These are phyloP conservation scores for Trissolcus brochymenae DNA, from an alignment of 2,888 invertebrate species.

Conservation along the genomic window DNA sequence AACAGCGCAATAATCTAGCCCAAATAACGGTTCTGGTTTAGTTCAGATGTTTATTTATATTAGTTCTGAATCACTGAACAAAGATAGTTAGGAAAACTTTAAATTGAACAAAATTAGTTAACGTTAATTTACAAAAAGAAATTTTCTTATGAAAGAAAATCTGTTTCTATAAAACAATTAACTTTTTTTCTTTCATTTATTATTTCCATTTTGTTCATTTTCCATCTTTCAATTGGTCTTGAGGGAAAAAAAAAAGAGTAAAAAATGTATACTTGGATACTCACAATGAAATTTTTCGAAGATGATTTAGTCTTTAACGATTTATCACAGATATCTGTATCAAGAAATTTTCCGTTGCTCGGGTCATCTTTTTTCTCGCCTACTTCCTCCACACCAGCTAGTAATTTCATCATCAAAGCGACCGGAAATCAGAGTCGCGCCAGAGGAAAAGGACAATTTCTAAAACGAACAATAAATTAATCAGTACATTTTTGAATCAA, in stretches of 20 bases:
- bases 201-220: too few species aligned
- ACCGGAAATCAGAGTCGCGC: constrained; percentile 35
- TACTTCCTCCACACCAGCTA: constrained; percentile 72
- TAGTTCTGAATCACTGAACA: too few species aligned
- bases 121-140: too few species aligned
- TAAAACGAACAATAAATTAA: constrained; percentile 12
- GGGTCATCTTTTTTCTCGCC: constrained; percentile 58
- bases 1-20: constrained; percentile 23
- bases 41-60: too few species aligned
- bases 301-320: constrained; percentile 59
- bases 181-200: too few species aligned
- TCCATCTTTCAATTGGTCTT: too few species aligned
- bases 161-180: neutral
- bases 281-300: constrained; percentile 62
- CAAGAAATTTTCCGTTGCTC: constrained; percentile 62
- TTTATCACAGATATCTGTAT: constrained; percentile 62
- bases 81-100: too few species aligned
- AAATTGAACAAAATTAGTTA: too few species aligned
- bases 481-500: neutral
- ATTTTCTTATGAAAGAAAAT: neutral
- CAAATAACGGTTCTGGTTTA: constrained; percentile 21
- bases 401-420: constrained; percentile 74
- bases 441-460: constrained; percentile 4
- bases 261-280: neutral
- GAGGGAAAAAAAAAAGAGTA: too few species aligned